Evolutionary conservation across 2,888 invertebrate genomes (phyloP), one percentile per base, ranked within the genome.

Genomic region (Oithona nana): DNA sequence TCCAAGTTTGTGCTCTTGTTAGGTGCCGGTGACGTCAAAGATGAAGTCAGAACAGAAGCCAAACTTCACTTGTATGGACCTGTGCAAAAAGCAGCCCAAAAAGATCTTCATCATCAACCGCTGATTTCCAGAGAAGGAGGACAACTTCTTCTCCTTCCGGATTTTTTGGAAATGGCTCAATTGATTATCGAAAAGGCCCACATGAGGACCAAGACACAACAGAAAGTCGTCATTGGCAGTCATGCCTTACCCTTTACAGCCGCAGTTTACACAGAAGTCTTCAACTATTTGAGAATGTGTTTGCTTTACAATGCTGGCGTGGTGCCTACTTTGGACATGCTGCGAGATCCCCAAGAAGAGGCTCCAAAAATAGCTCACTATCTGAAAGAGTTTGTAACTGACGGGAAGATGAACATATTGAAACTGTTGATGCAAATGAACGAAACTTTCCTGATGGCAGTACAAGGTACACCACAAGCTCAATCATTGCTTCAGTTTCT

Each of bases 1-100:
- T 85, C 90, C 0, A 79, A 88, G 69, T 89, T 85, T 71, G 75
- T 90, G 11, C 74, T 93, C 61, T 75, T 93, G 22, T 72, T 88
- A 63, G 88, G 88, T 31, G 84, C 84, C 67, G 89, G 88, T 54
- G 90, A 92, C 71, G 79, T 83, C 64, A 84, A 85, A 75, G 84
- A 83, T 64, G 86, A 87, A 69, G 82, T 86, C 49, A 80, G 80
- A 56, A 77, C 77, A 3, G 86, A 86, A 74, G 85, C 86, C 0
- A 71, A 80, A 30, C 84, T 83, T 73, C 79, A 82, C 64, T 73
- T 90, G 6, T 87, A 88, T 70, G 84, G 84, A 0, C 80, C 81
- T 8, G 77, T 80, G 63, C 76, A 68, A 66, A 73, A 51, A 68
- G 74, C 77, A 68, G 75, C 71, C 67, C 72, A 64, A 56, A 28